Conservation (phyloP, 2,888 invertebrate species). For the Polyommatus icarus region DNA sequence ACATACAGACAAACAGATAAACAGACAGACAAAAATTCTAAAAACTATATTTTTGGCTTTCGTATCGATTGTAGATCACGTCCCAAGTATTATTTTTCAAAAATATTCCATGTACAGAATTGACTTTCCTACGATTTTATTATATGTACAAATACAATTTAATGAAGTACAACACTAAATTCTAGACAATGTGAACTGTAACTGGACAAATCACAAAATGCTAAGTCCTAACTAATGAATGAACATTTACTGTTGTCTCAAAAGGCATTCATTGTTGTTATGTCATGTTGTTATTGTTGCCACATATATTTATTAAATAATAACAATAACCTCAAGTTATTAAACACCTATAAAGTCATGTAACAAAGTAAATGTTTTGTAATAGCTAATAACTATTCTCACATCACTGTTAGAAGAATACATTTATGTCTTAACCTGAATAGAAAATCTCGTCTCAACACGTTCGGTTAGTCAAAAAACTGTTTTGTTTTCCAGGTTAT, state of each 20-base stretch:
- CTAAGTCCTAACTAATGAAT: neutral
- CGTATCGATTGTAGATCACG: too few species aligned
- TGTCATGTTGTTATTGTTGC: neutral
- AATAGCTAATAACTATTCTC: neutral
- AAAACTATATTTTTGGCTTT: too few species aligned
- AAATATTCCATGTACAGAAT: too few species aligned
- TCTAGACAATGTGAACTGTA: too few species aligned
- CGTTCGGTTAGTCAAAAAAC: neutral
- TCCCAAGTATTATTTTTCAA: too few species aligned
- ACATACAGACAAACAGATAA: too few species aligned
- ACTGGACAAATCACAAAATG: too few species aligned
- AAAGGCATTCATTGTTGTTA: neutral
- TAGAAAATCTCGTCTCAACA: neutral
- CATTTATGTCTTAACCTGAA: neutral
- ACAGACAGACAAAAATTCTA: too few species aligned
- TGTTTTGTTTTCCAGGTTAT: neutral
- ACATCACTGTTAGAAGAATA: neutral
- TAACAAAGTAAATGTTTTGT: neutral
- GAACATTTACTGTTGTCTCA: neutral
- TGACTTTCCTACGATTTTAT: too few species aligned
- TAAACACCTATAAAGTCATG: neutral
- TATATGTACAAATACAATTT: too few species aligned
- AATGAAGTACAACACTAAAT: too few species aligned
- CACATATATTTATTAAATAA: slow-evolving; percentile 3
- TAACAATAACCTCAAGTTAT: neutral